Percentiles rank a stretch among this genome's conserved stretches.
Conservation (phyloP, 2,888 invertebrate species). For the Scaptomyza cyrtandrae region DNA sequence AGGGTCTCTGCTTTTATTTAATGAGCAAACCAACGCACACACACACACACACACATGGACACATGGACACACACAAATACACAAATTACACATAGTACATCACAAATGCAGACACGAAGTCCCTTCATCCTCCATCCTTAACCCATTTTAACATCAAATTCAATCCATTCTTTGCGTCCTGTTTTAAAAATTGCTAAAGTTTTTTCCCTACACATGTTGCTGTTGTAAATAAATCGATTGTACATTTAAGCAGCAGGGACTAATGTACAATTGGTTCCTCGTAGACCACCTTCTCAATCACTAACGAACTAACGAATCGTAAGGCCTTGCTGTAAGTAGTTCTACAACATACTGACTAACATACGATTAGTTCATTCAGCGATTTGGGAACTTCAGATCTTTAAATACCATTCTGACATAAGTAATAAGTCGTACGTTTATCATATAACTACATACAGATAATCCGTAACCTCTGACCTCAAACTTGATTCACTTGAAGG, state of each 20-base stretch:
- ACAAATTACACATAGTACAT: conserved; percentile 14
- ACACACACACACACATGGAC: conserved; percentile 5
- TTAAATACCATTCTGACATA: no score
- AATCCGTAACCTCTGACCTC: no score
- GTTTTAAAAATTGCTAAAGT: conserved; percentile 46
- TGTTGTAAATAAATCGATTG: conserved; percentile 70
- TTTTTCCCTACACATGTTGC: conserved; percentile 28
- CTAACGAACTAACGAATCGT: neutral
- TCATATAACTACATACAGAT: no score
- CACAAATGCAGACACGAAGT: conserved; percentile 30
- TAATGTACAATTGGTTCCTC: neutral
- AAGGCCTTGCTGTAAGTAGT: no score
- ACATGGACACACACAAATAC: conserved; percentile 14
- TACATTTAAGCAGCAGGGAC: conserved; percentile 40
- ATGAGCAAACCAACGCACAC: conserved; percentile 50
- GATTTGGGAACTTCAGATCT: no score
- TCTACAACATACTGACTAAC: no score
- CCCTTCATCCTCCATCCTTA: neutral
- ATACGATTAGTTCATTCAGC: no score
- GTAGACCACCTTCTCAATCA: neutral
- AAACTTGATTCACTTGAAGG: no score
- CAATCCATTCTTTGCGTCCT: conserved; percentile 9
- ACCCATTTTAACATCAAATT: neutral
- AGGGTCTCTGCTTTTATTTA: conserved; percentile 64
- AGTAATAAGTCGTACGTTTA: no score